Evolutionary conservation across 2,888 invertebrate species (phyloP).

Genomic region (Apantesis nais): DNA sequence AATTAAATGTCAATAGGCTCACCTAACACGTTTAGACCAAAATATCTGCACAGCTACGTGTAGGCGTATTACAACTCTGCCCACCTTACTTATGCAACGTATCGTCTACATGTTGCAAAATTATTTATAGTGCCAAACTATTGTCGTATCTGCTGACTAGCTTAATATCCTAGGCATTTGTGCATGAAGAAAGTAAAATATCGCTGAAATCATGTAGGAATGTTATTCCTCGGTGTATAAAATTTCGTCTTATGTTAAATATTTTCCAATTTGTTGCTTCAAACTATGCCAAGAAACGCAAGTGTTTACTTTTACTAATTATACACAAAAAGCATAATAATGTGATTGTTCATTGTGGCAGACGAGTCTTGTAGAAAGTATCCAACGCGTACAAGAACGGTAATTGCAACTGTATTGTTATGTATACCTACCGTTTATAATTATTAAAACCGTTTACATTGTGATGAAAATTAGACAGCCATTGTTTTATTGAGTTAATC

Average conservation of each 20-base stretch:
- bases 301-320: constrained; percentile 70
- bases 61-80: constrained; percentile 7
- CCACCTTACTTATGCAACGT: constrained; percentile 5
- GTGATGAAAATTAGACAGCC: constrained; percentile 38
- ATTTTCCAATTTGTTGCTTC: constrained; percentile 13
- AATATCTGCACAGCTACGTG: constrained; percentile 5
- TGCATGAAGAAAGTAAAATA: not conserved
- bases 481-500: constrained; percentile 38
- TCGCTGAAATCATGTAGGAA: not conserved
- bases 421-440: constrained; percentile 43
- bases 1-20: constrained; percentile 1
- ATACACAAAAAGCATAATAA: constrained; percentile 71
- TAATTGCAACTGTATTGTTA: constrained; percentile 70
- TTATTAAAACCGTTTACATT: constrained; percentile 34
- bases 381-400: constrained; percentile 70
- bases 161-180: not conserved
- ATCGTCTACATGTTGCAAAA: not conserved
- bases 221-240: not conserved
- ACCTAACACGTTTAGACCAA: not conserved
- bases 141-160: not conserved
- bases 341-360: constrained; percentile 74
- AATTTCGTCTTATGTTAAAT: not conserved
- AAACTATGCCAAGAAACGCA: constrained; percentile 31
- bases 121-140: not conserved
- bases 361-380: constrained; percentile 74